Evolutionary conservation across 2,113 vertebrate genomes (phyloP), one percentile per base, ranked within the genome.

Genomic region (Sinocyclocheilus rhinocerous): DNA sequence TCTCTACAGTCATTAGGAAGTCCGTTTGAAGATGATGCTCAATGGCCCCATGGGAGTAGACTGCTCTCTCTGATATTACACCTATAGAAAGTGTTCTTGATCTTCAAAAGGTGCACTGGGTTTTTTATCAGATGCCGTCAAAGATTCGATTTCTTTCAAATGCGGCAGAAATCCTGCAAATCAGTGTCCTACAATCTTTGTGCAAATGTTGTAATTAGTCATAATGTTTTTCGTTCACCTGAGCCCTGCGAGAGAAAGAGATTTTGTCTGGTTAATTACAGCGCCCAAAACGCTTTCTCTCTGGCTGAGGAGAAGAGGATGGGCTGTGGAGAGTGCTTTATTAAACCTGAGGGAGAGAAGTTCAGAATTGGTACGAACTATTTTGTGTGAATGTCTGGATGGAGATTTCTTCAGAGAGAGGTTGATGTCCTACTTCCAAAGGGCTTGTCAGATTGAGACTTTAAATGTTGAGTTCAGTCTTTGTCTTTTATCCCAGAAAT

Each of bases 1-100:
- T 88, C 90, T 88, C 89, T 89, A 89, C 90, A 91, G 89, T 92
- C 90, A 92, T 94, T 91, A 91, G 79, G 84, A 90, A 95, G 88
- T 94, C 94, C 93, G 92, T 95, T 95, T 95, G 93, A 95, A 93
- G 92, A 92, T 33, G 76, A 86, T 92, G 92, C 92, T 93, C 88
- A 59, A 90, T 82, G 92, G 90, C 33, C 88, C 93, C 88, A 76
- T 75, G 89, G 90, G 76, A 76, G 84, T 22, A 16, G 70, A 26
- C 72, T 61, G 78, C 77, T 83, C 59, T 63, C 69, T 76, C 72
- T 76, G 69, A 80, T 65, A 61, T 77, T 73, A 57, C 73, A 75
- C 76, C 83, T 82, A 75, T 80, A 83, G 78, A 67, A 78, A 86
- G 65, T 26, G 72, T 29, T 52, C 75, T 84, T 84, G 83, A 78